Evolutionary conservation across 2,797 vertebrate genomes (phyloP), one percentile per base, ranked within the genome.

Genomic region (Avahi laniger): DNA sequence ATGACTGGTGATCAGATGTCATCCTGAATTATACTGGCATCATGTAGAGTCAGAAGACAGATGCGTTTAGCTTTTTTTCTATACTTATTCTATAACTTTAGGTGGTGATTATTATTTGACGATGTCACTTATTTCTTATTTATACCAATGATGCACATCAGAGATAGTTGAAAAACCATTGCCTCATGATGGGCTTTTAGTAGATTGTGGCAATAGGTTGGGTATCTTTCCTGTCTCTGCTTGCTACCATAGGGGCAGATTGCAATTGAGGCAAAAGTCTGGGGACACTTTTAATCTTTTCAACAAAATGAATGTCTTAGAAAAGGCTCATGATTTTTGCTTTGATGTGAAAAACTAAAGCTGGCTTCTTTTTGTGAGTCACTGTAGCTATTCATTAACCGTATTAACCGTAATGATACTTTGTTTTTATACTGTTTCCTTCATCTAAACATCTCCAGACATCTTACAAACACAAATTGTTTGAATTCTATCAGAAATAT

Each of bases 341-440:
- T 96, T 96, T 95, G 69, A 75, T 91, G 24, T 93, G 72, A 89
- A 95, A 54, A 76, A 46, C 11, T 73, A 75, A 78, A 93, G 11
- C 24, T 41, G 15, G 11, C n/a, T 93, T 69, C 14, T 52, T 76
- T 87, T 65, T 22, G 6, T 63, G 63, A 14, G 59, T 90, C 46
- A 59, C 33, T 30, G 0, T 0, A n/a, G 33, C 14, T 67, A 26
- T 83, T 59, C 8, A 2, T 79, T 18, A 75, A 17, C 91, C 54
- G 41, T 75, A 33, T 75, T 88, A 59, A 65, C 13, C 7, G 6
- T 41, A 75, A 88, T 70, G 83, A n/a, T n/a, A 95, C 41, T 93
- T 78, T 38, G 33, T 63, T 72, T 54, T 93, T 50, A 50, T 14
- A 30, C 1, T 92, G 0, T 80, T 94, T 67, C 54, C 93, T 90